Evolutionary conservation across 2,113 vertebrate species (phyloP).

Genomic region (Elgaria multicarinata): DNA sequence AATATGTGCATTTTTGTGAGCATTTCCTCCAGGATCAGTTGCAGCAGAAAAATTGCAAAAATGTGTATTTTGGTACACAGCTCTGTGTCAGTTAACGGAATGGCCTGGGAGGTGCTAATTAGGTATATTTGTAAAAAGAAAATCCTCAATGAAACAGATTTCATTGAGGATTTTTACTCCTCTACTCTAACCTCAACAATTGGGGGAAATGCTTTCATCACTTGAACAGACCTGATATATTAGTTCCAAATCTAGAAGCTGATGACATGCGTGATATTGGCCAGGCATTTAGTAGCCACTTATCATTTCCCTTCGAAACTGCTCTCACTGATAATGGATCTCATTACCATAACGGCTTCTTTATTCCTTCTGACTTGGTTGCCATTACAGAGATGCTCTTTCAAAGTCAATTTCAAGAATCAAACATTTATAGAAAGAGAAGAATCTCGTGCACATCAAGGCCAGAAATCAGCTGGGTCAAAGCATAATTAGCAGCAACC

Average conservation of each 20-base stretch:
- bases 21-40: too few species aligned
- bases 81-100: too few species aligned
- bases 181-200: background rate
- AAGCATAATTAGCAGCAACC: constrained; percentile 25
- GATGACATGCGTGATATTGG: constrained; percentile 21
- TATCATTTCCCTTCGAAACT: constrained; percentile 65
- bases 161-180: too few species aligned
- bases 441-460: constrained; percentile 29
- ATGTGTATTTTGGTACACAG: too few species aligned
- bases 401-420: constrained; percentile 35
- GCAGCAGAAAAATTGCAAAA: too few species aligned
- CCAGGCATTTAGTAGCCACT: background rate
- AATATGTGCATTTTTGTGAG: too few species aligned
- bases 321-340: constrained; percentile 41
- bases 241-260: constrained; percentile 40
- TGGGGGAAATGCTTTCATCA: background rate
- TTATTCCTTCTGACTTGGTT: constrained; percentile 63
- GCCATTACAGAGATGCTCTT: constrained; percentile 37
- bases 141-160: too few species aligned
- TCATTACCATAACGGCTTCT: constrained; percentile 62
- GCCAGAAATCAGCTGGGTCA: constrained; percentile 16
- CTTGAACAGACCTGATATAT: constrained; percentile 25
- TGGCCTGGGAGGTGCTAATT: too few species aligned
- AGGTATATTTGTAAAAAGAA: too few species aligned
- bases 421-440: background rate